Percentiles rank a stretch among this genome's conserved stretches.
phyloP scores from a whole-genome alignment of 1,140 invertebrate genomes.

The Zaprionus capensis region DNA sequence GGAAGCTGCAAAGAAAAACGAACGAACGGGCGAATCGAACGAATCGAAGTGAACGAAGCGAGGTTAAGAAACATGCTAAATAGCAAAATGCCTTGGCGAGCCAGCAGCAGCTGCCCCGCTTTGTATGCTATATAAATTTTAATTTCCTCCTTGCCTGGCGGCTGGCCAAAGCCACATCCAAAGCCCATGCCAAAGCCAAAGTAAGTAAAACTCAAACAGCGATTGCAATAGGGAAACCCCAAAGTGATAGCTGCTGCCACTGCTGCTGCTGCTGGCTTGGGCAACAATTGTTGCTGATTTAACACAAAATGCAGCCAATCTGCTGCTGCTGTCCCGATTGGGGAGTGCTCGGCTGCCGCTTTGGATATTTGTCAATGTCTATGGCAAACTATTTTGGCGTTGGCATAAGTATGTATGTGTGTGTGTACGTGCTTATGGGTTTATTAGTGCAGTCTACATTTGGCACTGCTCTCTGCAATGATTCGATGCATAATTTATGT shows the following conservation, averaged over 20 bases:
- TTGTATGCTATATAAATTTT: slow-evolving; percentile 74
- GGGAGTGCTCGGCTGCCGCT: slow-evolving; percentile 18
- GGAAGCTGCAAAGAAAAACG: slow-evolving; percentile 4
- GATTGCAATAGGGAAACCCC: slow-evolving; percentile 37
- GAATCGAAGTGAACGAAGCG: background rate
- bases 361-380: slow-evolving; percentile 50
- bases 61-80: slow-evolving; percentile 63
- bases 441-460: slow-evolving; percentile 39
- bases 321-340: slow-evolving; percentile 12
- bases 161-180: slow-evolving; percentile 51
- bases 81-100: slow-evolving; percentile 52
- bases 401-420: slow-evolving; percentile 5
- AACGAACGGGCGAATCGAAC: slow-evolving; percentile 2
- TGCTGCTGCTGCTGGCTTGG: slow-evolving; percentile 43
- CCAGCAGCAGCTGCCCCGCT: slow-evolving; percentile 46
- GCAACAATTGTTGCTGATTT: slow-evolving; percentile 78
- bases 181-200: slow-evolving; percentile 42
- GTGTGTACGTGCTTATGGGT: slow-evolving; percentile 29
- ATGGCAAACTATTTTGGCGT: slow-evolving; percentile 42
- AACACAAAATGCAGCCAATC: slow-evolving; percentile 77
- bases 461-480: slow-evolving; percentile 33
- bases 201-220: slow-evolving; percentile 38
- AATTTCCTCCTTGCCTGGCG: slow-evolving; percentile 69
- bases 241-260: slow-evolving; percentile 52
- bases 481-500: slow-evolving; percentile 47